Conservation (phyloP, 1,140 invertebrate species). For the Drosophila subpulchrella region DNA sequence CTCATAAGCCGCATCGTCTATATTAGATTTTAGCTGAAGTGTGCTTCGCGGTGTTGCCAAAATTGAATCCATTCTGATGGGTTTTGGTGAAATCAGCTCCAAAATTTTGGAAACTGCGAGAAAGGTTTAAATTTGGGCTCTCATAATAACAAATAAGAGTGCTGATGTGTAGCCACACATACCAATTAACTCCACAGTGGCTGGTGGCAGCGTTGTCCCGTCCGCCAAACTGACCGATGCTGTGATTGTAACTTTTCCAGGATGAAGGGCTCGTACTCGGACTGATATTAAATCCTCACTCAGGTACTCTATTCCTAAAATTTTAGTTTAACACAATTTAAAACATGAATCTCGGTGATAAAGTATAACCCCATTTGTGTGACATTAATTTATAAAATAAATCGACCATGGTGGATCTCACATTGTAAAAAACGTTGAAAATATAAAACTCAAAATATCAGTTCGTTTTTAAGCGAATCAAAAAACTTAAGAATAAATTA, state of each 20-base stretch:
- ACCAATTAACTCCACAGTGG: constrained; percentile 85
- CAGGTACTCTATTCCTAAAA: constrained; percentile 78
- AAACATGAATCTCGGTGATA: too few relatives aligned
- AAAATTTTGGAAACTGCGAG: constrained; percentile 89
- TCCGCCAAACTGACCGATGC: constrained; percentile 86
- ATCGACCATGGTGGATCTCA: too few relatives aligned
- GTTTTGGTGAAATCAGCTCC: constrained; percentile 86
- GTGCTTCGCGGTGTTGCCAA: constrained; percentile 90
- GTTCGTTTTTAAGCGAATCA: too few relatives aligned
- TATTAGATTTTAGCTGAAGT: constrained; percentile 89
- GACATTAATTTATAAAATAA: too few relatives aligned
- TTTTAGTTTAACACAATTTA: neutral
- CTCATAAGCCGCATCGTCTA: constrained; percentile 83
- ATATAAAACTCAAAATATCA: too few relatives aligned
- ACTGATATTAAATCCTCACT: constrained; percentile 80
- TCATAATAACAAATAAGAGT: constrained; percentile 3
- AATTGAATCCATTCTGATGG: constrained; percentile 85
- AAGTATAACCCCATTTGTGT: too few relatives aligned
- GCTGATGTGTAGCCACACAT: constrained; percentile 30
- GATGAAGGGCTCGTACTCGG: constrained; percentile 78
- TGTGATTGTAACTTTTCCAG: constrained; percentile 86
- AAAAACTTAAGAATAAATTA: too few relatives aligned
- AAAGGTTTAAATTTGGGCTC: too few relatives aligned
- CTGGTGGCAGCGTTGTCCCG: constrained; percentile 86
- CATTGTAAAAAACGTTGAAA: too few relatives aligned